Percentiles rank a stretch among this genome's conserved stretches.
These are phyloP conservation scores for Luperina testacea DNA, from an alignment of 2,888 invertebrate genomes.

Conservation along the genomic window DNA sequence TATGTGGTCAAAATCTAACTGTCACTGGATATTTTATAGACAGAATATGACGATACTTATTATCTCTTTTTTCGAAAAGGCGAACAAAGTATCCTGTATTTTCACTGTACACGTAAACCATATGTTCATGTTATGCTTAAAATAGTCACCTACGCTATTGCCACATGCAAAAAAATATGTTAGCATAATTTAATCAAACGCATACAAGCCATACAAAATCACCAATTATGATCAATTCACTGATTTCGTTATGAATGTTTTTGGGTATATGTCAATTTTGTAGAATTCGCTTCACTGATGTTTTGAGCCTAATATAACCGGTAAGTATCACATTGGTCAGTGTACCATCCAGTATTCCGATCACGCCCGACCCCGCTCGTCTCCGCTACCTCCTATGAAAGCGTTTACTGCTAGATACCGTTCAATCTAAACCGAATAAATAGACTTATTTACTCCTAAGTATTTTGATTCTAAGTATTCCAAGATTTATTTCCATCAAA, in stretches of 20 bases:
- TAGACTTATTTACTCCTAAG: constrained; percentile 12
- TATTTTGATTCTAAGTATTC: not conserved
- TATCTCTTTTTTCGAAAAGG: not conserved
- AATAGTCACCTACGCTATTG: constrained; percentile 2
- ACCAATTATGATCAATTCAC: constrained; percentile 5
- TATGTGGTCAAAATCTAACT: constrained; percentile 19
- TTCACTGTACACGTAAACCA: not conserved
- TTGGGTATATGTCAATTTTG: not conserved
- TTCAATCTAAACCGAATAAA: constrained; percentile 56
- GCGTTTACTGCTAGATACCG: constrained; percentile 66
- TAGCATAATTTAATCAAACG: constrained; percentile 5
- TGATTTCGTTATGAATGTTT: not conserved
- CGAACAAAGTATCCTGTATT: not conserved
- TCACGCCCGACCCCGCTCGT: constrained; percentile 68
- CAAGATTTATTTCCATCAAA: constrained; percentile 5
- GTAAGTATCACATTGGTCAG: constrained; percentile 51
- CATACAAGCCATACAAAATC: not conserved
- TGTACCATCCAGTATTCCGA: constrained; percentile 59
- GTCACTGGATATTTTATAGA: not conserved
- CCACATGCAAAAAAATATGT: not conserved
- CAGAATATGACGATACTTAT: not conserved
- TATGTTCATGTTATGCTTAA: constrained; percentile 1
- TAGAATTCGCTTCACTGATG: not conserved
- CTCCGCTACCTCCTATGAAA: constrained; percentile 63
- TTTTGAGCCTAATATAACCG: constrained; percentile 23